Percentiles rank a stretch among this genome's conserved stretches.
These are phyloP conservation scores for Amphipyra tragopoginis DNA, from an alignment of 2,888 invertebrate species.

Conservation along the genomic window DNA sequence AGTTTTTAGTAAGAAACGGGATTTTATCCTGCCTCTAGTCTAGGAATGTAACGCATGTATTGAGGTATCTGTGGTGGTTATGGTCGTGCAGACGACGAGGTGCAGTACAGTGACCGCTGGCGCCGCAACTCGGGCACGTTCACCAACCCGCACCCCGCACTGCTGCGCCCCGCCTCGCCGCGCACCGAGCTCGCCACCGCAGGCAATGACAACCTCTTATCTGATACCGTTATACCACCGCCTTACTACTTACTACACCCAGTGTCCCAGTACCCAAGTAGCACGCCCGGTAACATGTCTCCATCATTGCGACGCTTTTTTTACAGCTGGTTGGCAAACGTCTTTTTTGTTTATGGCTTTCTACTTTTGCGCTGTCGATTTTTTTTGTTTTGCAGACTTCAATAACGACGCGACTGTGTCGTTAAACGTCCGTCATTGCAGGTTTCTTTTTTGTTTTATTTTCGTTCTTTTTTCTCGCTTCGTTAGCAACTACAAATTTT, in stretches of 20 bases:
- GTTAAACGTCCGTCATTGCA: conserved; percentile 14
- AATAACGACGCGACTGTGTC: not conserved
- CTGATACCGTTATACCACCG: too few relatives aligned
- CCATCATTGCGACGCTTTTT: conserved; percentile 23
- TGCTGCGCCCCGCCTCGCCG: conserved; percentile 80
- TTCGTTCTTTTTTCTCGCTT: conserved; percentile 43
- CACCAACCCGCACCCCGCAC: conserved; percentile 84
- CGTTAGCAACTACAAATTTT: conserved; percentile 37
- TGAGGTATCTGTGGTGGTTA: conserved; percentile 9
- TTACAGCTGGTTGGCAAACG: conserved; percentile 27
- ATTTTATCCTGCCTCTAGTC: too few relatives aligned
- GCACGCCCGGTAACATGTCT: conserved; percentile 43
- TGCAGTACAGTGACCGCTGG: conserved; percentile 77
- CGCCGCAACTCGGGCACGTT: conserved; percentile 85
- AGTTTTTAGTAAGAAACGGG: too few relatives aligned
- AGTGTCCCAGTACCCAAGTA: not conserved
- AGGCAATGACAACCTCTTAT: conserved; percentile 70
- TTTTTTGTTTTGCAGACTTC: conserved; percentile 32
- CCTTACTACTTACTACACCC: not conserved
- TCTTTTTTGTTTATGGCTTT: conserved; percentile 26
- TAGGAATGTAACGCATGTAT: too few relatives aligned
- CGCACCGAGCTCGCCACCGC: conserved; percentile 86
- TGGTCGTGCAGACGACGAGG: conserved; percentile 64
- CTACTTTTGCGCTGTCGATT: conserved; percentile 25
- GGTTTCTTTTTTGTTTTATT: conserved; percentile 27